Base-by-base conservation (phyloP, 1,140 invertebrate genomes). In the Latrodectus geometricus region DNA sequence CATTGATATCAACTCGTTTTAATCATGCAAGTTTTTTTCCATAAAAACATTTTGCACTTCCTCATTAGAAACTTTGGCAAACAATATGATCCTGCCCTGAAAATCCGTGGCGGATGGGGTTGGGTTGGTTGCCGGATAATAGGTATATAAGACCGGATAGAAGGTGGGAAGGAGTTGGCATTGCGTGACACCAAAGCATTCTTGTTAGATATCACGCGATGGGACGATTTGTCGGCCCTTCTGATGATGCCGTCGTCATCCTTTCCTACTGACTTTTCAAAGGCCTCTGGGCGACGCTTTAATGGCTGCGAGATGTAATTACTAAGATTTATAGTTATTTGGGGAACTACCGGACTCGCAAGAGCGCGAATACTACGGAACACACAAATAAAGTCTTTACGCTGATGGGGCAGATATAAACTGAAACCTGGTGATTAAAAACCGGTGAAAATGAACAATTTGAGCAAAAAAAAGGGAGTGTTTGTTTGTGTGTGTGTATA, bases 241-340 rank as follows among this genome's bases (percentile, higher is more conserved):
- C 69, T 82, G 79, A 82, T 82, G 79, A 82, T 86, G 35, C 66
- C 66, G 17, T 68, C 48, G 20, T 48, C 76, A 61, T 78, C 73
- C 77, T 75, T 86, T 65, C 23, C n/a, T 48, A 78, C 75, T 73
- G 82, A 78, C 76, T 87, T 73, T 61, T 17, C 78, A 74, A 74
- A 81, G 75, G 76, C 78, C 76, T 73, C 86, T 54, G 68, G 21
- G 50, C 68, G 35, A 82, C 61, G 54, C 49, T 76, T 61, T 86
- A 78, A 78, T 78, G 75, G 78, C 8, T 69, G 56, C 23, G 50
- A 82, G 72, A 81, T 76, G 78, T 81, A 87, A 87, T 87, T 82
- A 87, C 73, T 72, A 81, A 76, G 86, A 87, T 82, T 87, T 81
- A 87, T 87, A 76, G 79, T 82, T 81, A 82, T 87, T 87, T 81